Base-by-base conservation (phyloP, 2,113 vertebrate genomes). In the Scomber colias region DNA sequence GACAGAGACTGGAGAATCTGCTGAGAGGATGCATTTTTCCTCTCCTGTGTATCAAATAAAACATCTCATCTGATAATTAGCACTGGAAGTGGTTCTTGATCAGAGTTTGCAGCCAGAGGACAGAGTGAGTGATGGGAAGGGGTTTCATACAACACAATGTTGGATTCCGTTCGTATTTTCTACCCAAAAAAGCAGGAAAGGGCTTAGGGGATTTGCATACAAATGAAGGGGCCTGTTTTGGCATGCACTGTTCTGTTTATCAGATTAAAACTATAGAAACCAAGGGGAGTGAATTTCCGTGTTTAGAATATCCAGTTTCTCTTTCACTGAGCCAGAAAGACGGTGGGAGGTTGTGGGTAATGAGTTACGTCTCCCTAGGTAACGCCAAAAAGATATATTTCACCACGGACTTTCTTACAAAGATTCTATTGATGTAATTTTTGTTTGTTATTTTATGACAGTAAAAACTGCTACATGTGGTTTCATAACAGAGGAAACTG, bases 261-360 rank as follows among this genome's bases (percentile, higher is more conserved):
- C 86, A 80, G 78, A 90, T 90, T 79, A 88, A 90, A 87, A 83
- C 81, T 84, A 79, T 74, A 85, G 88, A 82, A 92, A 90, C 82
- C 51, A 44, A 71, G 7, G 48, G 57, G 78, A 82, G 78, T 71
- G 78, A 83, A 60, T 83, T 70, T 79, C 65, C 60, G 2, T 80
- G 77, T 81, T 77, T 64, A 70, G 83, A 89, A 89, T 76, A 87
- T 90, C 88, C 44, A 56, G 75, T 89, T 85, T 85, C 90, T 80
- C 75, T 84, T 75, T 71, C 63, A 75, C 44, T 24, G 16, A 2
- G 66, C 72, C 84, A 82, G 46, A 73, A 82, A 84, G 75, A 83
- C 48, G 0, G 76, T 74, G 76, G 79, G 77, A 86, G 81, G 84
- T 81, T 84, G 54, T 71, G 78, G 78, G 31, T 84, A 86, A 86